Evolutionary conservation across 35 echinoderm and acorn worm genomes (phyloP).

Genomic region (Stichopus chloronotus): DNA sequence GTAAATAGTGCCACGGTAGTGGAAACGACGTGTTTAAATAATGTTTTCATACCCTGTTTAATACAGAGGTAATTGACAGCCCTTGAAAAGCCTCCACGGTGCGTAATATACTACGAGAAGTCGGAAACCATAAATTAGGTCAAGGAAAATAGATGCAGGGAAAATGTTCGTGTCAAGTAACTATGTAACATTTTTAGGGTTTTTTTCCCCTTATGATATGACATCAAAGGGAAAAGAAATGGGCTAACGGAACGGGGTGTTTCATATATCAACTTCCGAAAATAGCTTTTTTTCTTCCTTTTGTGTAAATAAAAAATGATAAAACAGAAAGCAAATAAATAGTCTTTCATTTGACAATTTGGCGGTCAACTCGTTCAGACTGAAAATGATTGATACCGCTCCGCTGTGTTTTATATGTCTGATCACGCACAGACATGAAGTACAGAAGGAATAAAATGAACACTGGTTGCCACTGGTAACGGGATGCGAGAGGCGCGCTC

Average conservation of each 20-base stretch:
- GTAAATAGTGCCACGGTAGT: constrained; percentile 6
- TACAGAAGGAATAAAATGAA: not conserved
- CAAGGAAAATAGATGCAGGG: not conserved
- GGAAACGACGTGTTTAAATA: constrained; percentile 32
- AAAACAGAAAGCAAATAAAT: not conserved
- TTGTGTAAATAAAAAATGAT: not conserved
- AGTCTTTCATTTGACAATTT: constrained; percentile 14
- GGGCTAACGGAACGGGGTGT: not conserved
- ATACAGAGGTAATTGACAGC: constrained; percentile 31
- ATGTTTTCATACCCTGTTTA: constrained; percentile 27
- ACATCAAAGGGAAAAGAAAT: not conserved
- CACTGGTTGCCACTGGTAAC: not conserved
- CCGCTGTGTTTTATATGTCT: not conserved
- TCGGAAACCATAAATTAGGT: constrained; percentile 22
- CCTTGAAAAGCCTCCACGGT: not conserved
- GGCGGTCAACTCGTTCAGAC: not conserved
- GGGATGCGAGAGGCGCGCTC: too few relatives aligned
- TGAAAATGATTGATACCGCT: not conserved
- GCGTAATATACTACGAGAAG: not conserved
- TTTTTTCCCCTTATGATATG: not conserved
- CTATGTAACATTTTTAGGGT: not conserved
- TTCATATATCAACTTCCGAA: not conserved
- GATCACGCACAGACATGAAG: not conserved
- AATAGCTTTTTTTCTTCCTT: constrained; percentile 1
- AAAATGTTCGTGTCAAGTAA: constrained; percentile 37